Evolutionary conservation across 1,140 invertebrate species (phyloP), one percentile per base, ranked within the genome.

Genomic region (Rhyacophila brunnea): DNA sequence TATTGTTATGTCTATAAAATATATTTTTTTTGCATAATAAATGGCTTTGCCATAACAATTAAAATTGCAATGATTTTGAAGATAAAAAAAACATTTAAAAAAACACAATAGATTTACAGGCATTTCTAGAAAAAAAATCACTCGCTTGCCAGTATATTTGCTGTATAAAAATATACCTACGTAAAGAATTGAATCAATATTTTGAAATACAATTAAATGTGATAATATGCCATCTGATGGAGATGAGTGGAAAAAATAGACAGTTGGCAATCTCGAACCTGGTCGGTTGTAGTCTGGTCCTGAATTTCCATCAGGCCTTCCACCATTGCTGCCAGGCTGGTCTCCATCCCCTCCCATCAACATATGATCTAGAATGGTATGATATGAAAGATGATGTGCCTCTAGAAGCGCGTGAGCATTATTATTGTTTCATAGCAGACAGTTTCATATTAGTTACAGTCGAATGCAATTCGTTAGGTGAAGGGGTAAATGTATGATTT

Each of bases 341-440:
- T 65, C 63, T 35, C 58, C 63, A 20, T 61, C 58, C 14, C 47
- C 54, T 10, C 54, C 63, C 63, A 65, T 65, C 58, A 65, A 56
- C 63, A 65, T 61, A 47, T 65, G 63, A 65, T 65, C 63, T 65
- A 58, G 52, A 59, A 59, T 52, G 3, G 23, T 23, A 49, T 58
- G 48, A 50, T 28, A 58, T 49, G 56, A 58, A 49, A 15, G 28
- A 44, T 58, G 56, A 58, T 51, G 56, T 50, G 46, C 40, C 35
- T 23, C 56, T 43, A 51, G 38, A 28, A 50, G 20, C 13, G 42
- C 47, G 14, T 48, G 51, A 43, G 23, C 23, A 43, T 18, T 43
- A 20, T 53, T 38, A 43, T 18, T 43, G 15, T 53, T 38, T 17
- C 5, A 43, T 42, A 28, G 23, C 23, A 28, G 18, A 14, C 13